Conservation (phyloP, 2,797 vertebrate genomes). For the Sebastes hubbsi region DNA sequence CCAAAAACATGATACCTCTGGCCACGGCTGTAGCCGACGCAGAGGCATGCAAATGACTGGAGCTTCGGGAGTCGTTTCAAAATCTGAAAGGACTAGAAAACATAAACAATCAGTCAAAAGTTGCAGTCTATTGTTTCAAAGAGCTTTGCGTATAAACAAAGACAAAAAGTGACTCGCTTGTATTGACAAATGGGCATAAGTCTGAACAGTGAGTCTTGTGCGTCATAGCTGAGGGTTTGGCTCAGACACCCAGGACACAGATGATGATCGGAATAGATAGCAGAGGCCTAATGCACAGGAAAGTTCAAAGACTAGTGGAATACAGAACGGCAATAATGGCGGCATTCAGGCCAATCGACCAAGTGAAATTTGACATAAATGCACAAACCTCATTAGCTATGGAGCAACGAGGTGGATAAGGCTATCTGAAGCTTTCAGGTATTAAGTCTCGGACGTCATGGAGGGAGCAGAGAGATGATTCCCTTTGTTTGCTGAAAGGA, state of each 20-base stretch:
- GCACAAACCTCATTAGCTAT: conserved; percentile 45
- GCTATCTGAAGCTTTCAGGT: conserved; percentile 38
- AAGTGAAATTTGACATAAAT: conserved; percentile 50
- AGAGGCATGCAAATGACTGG: neutral
- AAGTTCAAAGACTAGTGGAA: conserved; percentile 56
- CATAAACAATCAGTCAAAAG: neutral
- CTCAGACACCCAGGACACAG: conserved; percentile 41
- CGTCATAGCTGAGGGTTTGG: conserved; percentile 56
- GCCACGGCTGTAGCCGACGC: neutral
- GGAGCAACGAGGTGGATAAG: conserved; percentile 35
- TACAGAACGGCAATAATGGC: conserved; percentile 50
- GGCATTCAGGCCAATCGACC: conserved; percentile 39
- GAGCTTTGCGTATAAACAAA: neutral
- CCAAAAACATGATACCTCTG: neutral
- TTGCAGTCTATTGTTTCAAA: neutral
- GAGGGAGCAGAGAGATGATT: conserved; percentile 24
- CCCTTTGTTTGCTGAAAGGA: conserved; percentile 20
- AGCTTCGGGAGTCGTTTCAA: neutral
- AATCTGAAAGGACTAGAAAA: neutral
- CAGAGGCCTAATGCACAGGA: conserved; percentile 29
- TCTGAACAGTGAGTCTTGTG: conserved; percentile 40
- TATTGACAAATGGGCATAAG: conserved; percentile 16
- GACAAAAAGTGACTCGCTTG: neutral
- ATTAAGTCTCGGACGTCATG: conserved; percentile 23
- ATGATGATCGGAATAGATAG: conserved; percentile 59